Percentiles rank a stretch among this genome's conserved stretches.
These are phyloP conservation scores for Eudasyphora cyanicolor DNA, from an alignment of 2,888 invertebrate species.

Conservation along the genomic window DNA sequence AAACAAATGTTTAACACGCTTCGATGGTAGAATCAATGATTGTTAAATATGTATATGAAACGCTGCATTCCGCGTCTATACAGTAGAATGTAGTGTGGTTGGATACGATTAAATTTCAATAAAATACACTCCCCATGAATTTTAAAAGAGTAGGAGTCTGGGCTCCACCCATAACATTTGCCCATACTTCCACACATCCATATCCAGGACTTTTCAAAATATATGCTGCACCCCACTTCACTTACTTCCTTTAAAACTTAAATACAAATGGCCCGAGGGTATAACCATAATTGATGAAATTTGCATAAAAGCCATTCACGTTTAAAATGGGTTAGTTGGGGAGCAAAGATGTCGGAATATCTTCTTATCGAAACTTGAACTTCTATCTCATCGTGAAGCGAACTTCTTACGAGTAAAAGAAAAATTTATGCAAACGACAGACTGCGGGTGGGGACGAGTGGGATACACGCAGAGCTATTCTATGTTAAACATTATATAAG, in stretches of 20 bases:
- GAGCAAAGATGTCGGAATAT: not conserved
- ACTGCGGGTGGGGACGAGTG: not conserved
- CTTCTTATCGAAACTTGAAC: not conserved
- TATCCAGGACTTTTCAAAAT: not conserved
- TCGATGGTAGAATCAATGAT: conserved; percentile 25
- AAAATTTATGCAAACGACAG: conserved; percentile 16
- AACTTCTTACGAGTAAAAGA: not conserved
- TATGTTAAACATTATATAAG: not conserved
- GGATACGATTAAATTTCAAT: not conserved
- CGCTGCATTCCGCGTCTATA: not conserved
- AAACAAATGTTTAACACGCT: conserved; percentile 33
- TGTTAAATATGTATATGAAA: no score
- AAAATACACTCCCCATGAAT: not conserved
- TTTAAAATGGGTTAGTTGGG: not conserved
- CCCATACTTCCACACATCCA: not conserved
- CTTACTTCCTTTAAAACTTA: conserved; percentile 15
- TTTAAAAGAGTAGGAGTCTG: no score
- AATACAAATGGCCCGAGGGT: conserved; percentile 38
- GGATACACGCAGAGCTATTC: not conserved
- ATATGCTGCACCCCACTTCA: not conserved
- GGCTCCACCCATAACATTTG: not conserved
- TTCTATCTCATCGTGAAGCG: not conserved
- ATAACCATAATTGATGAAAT: conserved; percentile 42
- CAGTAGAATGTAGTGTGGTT: not conserved
- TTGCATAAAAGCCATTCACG: conserved; percentile 33